Evolutionary conservation across 2,797 vertebrate species (phyloP).

Genomic region (Hoplostethus atlanticus): DNA sequence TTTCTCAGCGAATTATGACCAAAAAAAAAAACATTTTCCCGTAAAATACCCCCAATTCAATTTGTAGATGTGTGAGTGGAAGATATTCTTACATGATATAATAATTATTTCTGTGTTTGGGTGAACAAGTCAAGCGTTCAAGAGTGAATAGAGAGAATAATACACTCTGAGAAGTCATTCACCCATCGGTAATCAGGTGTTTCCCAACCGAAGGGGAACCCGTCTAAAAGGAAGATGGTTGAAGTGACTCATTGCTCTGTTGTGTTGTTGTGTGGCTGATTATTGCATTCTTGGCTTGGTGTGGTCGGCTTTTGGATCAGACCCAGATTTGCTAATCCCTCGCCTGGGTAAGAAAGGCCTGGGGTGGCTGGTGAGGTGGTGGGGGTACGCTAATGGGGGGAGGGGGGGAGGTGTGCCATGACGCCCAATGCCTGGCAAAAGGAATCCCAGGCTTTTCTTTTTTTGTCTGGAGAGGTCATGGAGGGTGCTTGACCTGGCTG

Average conservation of each 20-base stretch:
- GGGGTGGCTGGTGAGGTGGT: conserved; percentile 13
- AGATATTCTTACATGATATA: neutral
- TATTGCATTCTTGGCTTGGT: conserved; percentile 61
- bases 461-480: conserved; percentile 65
- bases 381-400: neutral
- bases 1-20: no score
- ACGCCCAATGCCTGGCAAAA: conserved; percentile 36
- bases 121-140: neutral
- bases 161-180: neutral
- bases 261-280: conserved; percentile 46
- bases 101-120: no score
- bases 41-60: no score
- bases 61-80: no score
- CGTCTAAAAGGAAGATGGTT: neutral
- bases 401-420: conserved; percentile 44
- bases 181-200: conserved; percentile 37
- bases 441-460: conserved; percentile 57
- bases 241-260: conserved; percentile 12
- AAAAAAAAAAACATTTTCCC: no score
- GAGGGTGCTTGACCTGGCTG: conserved; percentile 79
- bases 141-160: neutral
- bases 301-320: conserved; percentile 53
- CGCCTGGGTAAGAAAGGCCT: conserved; percentile 27
- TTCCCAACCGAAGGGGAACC: conserved; percentile 38
- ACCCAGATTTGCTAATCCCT: conserved; percentile 56